Base-by-base conservation (phyloP, 1,140 invertebrate genomes). In the Brevipalpus yothersi region DNA sequence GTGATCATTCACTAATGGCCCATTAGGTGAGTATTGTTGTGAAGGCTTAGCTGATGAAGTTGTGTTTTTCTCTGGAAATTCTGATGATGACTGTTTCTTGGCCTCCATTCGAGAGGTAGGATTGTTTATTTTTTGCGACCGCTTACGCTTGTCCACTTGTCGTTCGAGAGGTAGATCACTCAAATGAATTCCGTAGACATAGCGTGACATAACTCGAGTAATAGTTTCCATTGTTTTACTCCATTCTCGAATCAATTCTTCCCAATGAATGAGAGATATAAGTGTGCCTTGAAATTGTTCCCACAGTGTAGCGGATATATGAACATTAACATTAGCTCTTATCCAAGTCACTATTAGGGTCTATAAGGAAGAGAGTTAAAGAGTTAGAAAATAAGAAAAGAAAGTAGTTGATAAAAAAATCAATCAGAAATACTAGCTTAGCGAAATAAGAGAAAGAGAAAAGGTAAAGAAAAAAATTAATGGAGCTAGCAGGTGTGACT, bases 301-400 rank as follows among this genome's bases (percentile, higher is more conserved):
- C 93, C 93, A 97, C 7, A 97, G 72, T 66, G 87, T 81, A 10
- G 80, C 75, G 57, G 82, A 82, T 58, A 92, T 86, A 4, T 83
- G 78, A 4, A 95, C 89, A 73, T 94, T 93, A 60, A 95, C 76
- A 73, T 95, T 94, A 0, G 91, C 91, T 69, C 93, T 91, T 63
- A 96, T 95, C 90, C 91, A 96, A 1, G 90, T 94, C 47, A 96
- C 91, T 63, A 96, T 93, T 15, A 96, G 70, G 1, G 92, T 97
- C 77, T 96, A 81, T 67, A 88, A 72, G 66, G 57, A 67, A 55
- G 67, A 58, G 40, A 53, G 43, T 11, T 5, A 58, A 7, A 23
- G n/a, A 58, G 31, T 31, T 31, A 31, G 31, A 31, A 42, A 31
- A n/a, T n/a, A n/a, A 31, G 31, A 2, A 31, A 31, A 31, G 31